Base-by-base conservation (phyloP, 2,888 invertebrate species). In the Campoletis raptor region DNA sequence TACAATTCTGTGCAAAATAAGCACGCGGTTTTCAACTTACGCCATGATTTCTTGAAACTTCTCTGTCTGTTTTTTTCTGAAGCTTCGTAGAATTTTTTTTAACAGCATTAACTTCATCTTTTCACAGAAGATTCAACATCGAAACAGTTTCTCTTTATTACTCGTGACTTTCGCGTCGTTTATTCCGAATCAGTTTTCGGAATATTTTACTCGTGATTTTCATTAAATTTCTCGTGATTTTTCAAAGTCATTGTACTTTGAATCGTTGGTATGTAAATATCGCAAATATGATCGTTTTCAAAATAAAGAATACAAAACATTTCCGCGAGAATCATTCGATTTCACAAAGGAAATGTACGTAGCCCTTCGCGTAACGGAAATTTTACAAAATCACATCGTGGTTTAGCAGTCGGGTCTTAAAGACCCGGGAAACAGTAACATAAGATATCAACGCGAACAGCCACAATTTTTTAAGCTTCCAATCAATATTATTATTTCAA, bases 1-100 rank as follows among this genome's bases (percentile, higher is more conserved):
- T n/a, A 42, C 66, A 18, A 61, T 48, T 12, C 42, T 52, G 21
- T 24, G 66, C 66, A 52, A 66, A 67, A 61, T 30, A 74, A 74
- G 40, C 30, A 40, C 42, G 48, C 42, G 57, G 36, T 42, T n/a
- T 21, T 24, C 4, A 57, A 74, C 10, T 21, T 37, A 24, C 30
- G 9, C 61, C 36, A 70, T n/a, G 9, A 12, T 45, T 72, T 42
- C 7, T 48, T 18, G 24, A 6, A 45, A 24, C 9, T 12, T 12
- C 6, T 54, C 52, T 37, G 18, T 18, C 2, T 45, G 24, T 45
- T 24, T 3, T 6, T 45, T 15, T 70, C 24, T 48, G 8, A 6
- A 30, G 8, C 1, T 2, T 12, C 6, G n/a, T 15, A 7, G 1
- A 8, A 18, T 18, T 70, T 24, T 67, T 69, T 69, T 69, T 12